Evolutionary conservation across 2,797 vertebrate genomes (phyloP).

Genomic region (Streptopelia turtur): DNA sequence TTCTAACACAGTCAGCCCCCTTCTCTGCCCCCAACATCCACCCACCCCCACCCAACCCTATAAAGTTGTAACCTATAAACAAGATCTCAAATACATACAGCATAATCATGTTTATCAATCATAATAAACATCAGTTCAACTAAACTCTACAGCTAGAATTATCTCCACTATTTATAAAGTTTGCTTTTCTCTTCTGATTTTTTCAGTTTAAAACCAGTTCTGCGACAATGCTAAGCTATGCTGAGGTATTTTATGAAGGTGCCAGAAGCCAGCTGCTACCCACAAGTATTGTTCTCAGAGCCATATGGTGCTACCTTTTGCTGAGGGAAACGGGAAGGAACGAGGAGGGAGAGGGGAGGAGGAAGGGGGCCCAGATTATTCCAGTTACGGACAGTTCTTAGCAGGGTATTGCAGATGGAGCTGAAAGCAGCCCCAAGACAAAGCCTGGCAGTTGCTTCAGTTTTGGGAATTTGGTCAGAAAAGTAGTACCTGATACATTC

Average conservation of each 20-base stretch:
- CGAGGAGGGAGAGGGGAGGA: background rate
- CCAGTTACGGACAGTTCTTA: constrained; percentile 22
- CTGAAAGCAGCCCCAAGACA: background rate
- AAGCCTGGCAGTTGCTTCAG: background rate
- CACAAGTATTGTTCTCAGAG: constrained; percentile 74
- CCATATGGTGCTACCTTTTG: constrained; percentile 69
- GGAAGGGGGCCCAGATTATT: constrained; percentile 38
- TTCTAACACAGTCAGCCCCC: constrained; percentile 87
- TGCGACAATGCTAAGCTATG: constrained; percentile 87
- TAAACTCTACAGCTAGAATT: constrained; percentile 89
- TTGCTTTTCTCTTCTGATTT: constrained; percentile 81
- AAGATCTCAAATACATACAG: constrained; percentile 80
- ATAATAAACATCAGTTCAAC: constrained; percentile 81
- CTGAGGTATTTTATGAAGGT: constrained; percentile 94
- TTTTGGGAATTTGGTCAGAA: background rate
- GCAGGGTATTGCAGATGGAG: background rate
- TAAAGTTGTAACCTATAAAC: constrained; percentile 84
- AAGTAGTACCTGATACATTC: background rate
- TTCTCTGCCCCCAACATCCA: constrained; percentile 59
- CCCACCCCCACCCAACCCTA: constrained; percentile 80
- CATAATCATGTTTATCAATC: constrained; percentile 77
- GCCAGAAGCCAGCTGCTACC: constrained; percentile 79
- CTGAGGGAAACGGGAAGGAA: constrained; percentile 21
- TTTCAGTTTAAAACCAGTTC: constrained; percentile 85
- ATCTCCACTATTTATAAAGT: constrained; percentile 85